A percentile compares a stretch with the other conserved stretches of the same genome.
Evolutionary conservation across 2,888 invertebrate genomes (phyloP).

Genomic region (Cheilosia impressa): DNA sequence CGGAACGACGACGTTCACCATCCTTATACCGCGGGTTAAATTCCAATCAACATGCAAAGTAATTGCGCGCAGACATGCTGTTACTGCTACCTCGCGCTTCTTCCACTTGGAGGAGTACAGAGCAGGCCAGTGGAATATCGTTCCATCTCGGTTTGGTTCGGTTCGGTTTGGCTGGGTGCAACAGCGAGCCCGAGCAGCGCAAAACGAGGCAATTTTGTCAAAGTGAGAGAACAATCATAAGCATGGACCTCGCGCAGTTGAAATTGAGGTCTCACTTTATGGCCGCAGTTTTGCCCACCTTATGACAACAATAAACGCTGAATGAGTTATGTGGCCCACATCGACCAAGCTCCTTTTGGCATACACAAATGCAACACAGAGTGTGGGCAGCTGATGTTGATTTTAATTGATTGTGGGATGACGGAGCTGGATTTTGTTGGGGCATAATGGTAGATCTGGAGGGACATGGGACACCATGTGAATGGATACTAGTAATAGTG

Average conservation of each 20-base stretch:
- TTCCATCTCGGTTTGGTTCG: background rate
- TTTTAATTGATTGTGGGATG: constrained; percentile 72
- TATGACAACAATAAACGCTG: constrained; percentile 67
- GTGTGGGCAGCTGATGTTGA: constrained; percentile 73
- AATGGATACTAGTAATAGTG: constrained; percentile 31
- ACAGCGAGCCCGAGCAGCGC: constrained; percentile 10
- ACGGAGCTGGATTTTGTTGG: constrained; percentile 37
- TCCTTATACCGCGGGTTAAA: constrained; percentile 65
- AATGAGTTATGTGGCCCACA: constrained; percentile 62
- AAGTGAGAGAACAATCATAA: constrained; percentile 69
- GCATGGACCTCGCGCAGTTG: constrained; percentile 32
- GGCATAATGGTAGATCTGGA: background rate
- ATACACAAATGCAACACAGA: constrained; percentile 20
- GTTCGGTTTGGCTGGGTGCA: background rate
- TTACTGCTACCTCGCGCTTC: constrained; percentile 52
- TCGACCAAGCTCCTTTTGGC: constrained; percentile 28
- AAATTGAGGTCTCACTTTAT: constrained; percentile 66
- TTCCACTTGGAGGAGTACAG: constrained; percentile 25
- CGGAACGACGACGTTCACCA: constrained; percentile 33
- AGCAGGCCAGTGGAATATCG: background rate
- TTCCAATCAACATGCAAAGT: constrained; percentile 75
- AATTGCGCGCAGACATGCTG: constrained; percentile 70
- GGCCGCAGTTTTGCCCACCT: constrained; percentile 39
- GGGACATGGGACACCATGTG: background rate
- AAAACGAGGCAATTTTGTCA: constrained; percentile 44